Base-by-base conservation (phyloP, 2,113 vertebrate genomes). In the Gnathonemus echidnorhynchus region DNA sequence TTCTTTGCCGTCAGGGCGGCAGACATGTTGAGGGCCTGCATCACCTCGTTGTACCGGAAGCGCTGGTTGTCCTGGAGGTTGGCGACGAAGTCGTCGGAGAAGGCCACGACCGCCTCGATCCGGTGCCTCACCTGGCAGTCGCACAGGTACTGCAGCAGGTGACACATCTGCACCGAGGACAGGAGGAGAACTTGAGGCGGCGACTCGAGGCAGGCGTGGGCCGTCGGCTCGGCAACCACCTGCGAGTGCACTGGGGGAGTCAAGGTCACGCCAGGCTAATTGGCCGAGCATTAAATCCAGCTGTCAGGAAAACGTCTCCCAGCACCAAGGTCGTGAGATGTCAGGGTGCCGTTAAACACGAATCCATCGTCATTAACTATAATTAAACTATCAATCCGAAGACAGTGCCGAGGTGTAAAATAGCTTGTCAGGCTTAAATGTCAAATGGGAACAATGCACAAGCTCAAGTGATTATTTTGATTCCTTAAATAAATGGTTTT, bases 1-100 rank as follows among this genome's bases (percentile, higher is more conserved):
- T 99, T 99, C 90, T 97, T 97, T 74, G 98, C 98, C 0, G 98
- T 99, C 39, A 99, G 95, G 0, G 98, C 98, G 1, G 98, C 98
- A 0, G 98, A 99, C 98, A 99, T 99, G 93, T 99, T 99, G 90
- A 99, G 95, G 7, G 98, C 98, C 91, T 99, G 97, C 98, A 99
- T 99, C 50, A 99, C 98, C 92, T 99, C 98, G 0, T 99, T 99
- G 92, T 99, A 99, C 9, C 98, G 97, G 92, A 98, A 98, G 2
- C 97, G 96, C 0, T 99, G 98, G 93, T 99, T 99, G 31, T 99
- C 97, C 92, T 99, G 98, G 86, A 99, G 97, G 92, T 97, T 97
- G 1, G 97, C 97, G 46, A 99, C 97, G 86, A 99, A 99, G 94
- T 98, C 98, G 70, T 99, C 98, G 0, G 98, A 99, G 95, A 99